Conservation (phyloP, 30 jellyfish, hydroid and myxozoan genomes). For the Chrysaora quinquecirrha region DNA sequence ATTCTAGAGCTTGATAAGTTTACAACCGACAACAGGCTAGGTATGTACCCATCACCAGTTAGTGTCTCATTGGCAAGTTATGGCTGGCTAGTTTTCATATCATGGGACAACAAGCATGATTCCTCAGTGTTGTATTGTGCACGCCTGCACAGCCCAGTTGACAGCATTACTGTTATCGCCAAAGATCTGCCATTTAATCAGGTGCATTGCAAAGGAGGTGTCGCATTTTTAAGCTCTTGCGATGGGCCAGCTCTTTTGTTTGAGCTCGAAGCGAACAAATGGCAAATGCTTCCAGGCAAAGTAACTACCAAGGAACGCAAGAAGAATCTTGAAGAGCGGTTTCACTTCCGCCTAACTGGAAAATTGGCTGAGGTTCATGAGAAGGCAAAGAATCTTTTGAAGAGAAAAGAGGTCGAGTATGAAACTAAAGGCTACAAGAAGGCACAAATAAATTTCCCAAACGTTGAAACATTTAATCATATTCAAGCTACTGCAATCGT, state of each 20-base stretch:
- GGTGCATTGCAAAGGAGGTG: conserved; percentile 14
- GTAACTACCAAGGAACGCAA: conserved; percentile 15
- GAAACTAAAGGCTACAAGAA: conserved; percentile 37
- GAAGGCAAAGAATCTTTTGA: conserved; percentile 48
- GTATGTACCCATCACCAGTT: conserved; percentile 44
- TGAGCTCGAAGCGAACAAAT: conserved; percentile 6
- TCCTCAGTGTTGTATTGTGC: conserved; percentile 15
- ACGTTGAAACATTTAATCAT: conserved; percentile 1
- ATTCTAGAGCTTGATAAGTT: conserved; percentile 37
- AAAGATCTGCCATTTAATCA: conserved; percentile 7
- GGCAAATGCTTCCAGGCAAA: not conserved
- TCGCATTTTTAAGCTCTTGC: conserved; percentile 8
- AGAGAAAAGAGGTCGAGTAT: conserved; percentile 40
- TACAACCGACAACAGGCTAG: conserved; percentile 27
- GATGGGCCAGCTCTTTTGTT: conserved; percentile 13
- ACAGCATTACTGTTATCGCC: conserved; percentile 14
- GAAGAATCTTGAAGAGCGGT: conserved; percentile 10
- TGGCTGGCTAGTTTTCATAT: conserved; percentile 42
- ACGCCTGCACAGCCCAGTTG: conserved; percentile 41
- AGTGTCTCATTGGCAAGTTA: conserved; percentile 32
- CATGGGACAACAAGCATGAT: conserved; percentile 20
- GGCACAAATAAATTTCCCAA: conserved; percentile 8
- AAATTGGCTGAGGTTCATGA: conserved; percentile 57
- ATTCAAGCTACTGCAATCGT: conserved; percentile 15
- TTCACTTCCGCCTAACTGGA: conserved; percentile 38